Evolutionary conservation across 2,113 vertebrate species (phyloP).

Genomic region (Sinocyclocheilus anshuiensis): DNA sequence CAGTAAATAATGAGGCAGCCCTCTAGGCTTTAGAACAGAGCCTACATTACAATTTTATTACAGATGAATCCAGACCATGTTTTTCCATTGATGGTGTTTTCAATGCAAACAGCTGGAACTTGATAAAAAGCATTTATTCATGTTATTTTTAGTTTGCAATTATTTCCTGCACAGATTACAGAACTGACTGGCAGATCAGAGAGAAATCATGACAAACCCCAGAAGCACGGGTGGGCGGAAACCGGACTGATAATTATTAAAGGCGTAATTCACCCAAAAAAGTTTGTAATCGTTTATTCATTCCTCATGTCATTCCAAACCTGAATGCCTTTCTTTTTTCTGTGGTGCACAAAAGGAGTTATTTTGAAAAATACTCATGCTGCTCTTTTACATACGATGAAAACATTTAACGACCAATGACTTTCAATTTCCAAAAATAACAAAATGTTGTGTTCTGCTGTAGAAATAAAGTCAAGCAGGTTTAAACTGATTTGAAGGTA

Average conservation of each 20-base stretch:
- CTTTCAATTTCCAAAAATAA: background rate
- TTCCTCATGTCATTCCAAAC: background rate
- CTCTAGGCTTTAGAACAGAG: background rate
- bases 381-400: background rate
- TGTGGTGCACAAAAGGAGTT: background rate
- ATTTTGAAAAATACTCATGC: background rate
- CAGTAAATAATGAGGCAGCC: background rate
- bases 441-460: background rate
- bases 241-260: background rate
- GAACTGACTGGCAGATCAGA: background rate
- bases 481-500: background rate
- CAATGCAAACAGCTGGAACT: background rate
- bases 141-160: conserved; percentile 15
- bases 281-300: background rate
- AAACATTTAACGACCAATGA: background rate
- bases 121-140: background rate
- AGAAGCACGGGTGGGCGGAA: background rate
- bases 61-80: background rate
- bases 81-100: background rate
- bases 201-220: conserved; percentile 8
- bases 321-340: background rate
- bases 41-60: background rate
- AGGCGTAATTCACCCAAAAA: background rate
- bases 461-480: background rate
- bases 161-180: background rate